Evolutionary conservation across 2,113 vertebrate species (phyloP).

Genomic region (Takifugu flavidus): DNA sequence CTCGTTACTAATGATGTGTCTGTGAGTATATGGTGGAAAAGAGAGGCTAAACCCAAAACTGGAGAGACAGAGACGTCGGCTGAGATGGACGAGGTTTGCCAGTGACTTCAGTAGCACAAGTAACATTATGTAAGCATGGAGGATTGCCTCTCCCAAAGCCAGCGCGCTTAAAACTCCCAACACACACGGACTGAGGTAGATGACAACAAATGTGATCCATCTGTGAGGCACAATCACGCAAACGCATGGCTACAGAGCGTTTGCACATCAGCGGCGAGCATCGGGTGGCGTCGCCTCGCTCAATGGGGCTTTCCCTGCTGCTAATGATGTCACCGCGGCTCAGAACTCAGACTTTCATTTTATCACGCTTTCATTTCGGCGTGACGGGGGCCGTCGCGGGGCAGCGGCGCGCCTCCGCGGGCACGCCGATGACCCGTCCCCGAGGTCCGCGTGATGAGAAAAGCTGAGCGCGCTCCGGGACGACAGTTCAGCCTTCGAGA

Average conservation of each 20-base stretch:
- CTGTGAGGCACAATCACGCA: constrained; percentile 7
- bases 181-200: constrained; percentile 28
- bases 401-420: not conserved
- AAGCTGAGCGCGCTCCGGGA: constrained; percentile 21
- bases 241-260: not conserved
- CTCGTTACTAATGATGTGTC: not conserved
- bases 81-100: constrained; percentile 19
- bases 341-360: not conserved
- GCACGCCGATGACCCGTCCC: not conserved
- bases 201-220: not conserved
- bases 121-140: constrained; percentile 46
- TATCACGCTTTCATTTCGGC: too few relatives aligned
- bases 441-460: not conserved
- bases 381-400: too few relatives aligned
- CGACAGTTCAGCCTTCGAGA: constrained; percentile 41
- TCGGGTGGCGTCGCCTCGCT: constrained; percentile 13
- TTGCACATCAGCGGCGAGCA: constrained; percentile 55
- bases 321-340: constrained; percentile 28
- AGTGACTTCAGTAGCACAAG: constrained; percentile 55
- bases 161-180: constrained; percentile 2
- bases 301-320: constrained; percentile 54
- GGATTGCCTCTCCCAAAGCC: not conserved
- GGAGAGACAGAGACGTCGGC: constrained; percentile 18
- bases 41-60: not conserved
- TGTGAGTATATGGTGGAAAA: not conserved